Conservation (phyloP, 2,797 vertebrate species). For the Pteronotus mesoamericanus region DNA sequence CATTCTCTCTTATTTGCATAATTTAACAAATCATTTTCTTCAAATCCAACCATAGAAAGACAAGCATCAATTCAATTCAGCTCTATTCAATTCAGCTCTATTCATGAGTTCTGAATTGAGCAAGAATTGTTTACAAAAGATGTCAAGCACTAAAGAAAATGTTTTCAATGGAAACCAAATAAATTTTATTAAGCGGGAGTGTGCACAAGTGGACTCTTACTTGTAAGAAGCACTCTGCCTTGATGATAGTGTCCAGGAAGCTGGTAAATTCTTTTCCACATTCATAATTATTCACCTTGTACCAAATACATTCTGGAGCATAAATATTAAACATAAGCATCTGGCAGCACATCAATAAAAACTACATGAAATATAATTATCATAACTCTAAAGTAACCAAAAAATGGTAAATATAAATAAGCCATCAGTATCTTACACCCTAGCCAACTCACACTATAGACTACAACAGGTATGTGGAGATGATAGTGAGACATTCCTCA, state of each 20-base stretch:
- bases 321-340: constrained; percentile 50
- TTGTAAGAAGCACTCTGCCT: constrained; percentile 91
- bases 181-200: constrained; percentile 20
- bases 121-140: constrained; percentile 37
- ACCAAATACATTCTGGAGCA: constrained; percentile 89
- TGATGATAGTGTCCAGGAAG: constrained; percentile 88
- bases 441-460: neutral
- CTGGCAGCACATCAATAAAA: constrained; percentile 32
- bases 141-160: neutral
- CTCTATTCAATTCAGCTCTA: no score
- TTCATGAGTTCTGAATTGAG: constrained; percentile 18
- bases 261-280: constrained; percentile 82
- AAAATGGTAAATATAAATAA: constrained; percentile 24
- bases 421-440: neutral
- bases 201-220: constrained; percentile 76
- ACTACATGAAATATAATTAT: neutral
- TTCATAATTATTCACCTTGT: constrained; percentile 80
- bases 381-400: constrained; percentile 15
- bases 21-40: constrained; percentile 46
- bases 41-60: constrained; percentile 25
- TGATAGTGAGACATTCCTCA: neutral
- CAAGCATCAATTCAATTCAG: neutral
- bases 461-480: neutral
- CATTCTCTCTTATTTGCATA: constrained; percentile 13
- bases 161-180: neutral